These are phyloP conservation scores for Tokudaia tokunoshimensis DNA, from an alignment of 2,797 vertebrate species.

Conservation along the genomic window DNA sequence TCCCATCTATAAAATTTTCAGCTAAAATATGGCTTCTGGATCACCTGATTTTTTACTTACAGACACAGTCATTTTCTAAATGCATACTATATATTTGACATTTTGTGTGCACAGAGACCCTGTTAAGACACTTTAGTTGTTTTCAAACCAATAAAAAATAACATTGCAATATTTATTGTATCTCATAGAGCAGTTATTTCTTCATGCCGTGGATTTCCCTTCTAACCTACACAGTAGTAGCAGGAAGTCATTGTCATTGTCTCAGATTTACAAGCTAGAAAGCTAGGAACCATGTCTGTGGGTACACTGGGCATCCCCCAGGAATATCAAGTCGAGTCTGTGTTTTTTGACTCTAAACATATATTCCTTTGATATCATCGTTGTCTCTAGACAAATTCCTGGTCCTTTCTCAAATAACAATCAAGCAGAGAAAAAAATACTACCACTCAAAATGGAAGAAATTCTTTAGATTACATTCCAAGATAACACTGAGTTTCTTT, in stretches of 20 bases:
- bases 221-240: not conserved
- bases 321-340: not conserved
- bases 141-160: conserved; percentile 51
- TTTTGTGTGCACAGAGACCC: not conserved
- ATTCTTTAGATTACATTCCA: not conserved
- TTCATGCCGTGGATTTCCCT: not conserved
- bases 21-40: not conserved
- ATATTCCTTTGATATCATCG: not conserved
- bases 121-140: not conserved
- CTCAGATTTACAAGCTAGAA: conserved; percentile 5
- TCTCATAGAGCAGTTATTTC: not conserved
- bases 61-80: not conserved
- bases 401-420: not conserved
- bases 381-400: not conserved
- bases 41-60: not conserved
- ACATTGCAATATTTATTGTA: not conserved
- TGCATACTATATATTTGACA: not conserved
- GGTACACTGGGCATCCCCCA: not conserved
- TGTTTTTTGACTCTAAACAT: not conserved
- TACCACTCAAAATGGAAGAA: conserved; percentile 14
- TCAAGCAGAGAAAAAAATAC: not conserved
- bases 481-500: conserved; percentile 23
- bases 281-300: not conserved
- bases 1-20: not conserved
- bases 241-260: not conserved